Conservation (phyloP, 2,888 invertebrate genomes). For the Heliconius sara region DNA sequence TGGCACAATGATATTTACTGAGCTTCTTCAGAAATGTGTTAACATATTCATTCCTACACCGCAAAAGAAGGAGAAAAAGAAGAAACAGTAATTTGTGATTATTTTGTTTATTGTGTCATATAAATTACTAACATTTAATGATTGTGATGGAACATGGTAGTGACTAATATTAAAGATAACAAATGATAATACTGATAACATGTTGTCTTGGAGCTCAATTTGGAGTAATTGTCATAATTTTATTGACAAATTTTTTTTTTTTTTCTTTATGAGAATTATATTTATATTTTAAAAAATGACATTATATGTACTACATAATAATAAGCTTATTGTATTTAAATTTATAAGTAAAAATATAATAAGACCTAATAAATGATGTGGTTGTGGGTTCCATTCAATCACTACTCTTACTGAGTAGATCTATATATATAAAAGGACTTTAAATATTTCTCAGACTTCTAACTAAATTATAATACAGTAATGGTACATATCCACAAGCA, state of each 20-base stretch:
- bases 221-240: background rate
- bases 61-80: conserved; percentile 63
- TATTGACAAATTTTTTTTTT: background rate
- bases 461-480: background rate
- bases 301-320: background rate
- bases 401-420: too few species aligned
- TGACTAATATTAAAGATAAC: background rate
- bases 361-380: too few species aligned
- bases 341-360: background rate
- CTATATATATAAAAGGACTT: too few species aligned
- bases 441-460: background rate
- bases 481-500: conserved; percentile 8
- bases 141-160: conserved; percentile 1
- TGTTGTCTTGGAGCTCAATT: background rate
- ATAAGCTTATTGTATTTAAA: background rate
- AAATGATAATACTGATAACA: background rate
- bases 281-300: background rate
- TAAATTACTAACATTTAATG: background rate
- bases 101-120: conserved; percentile 3
- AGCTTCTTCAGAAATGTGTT: conserved; percentile 85
- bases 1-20: conserved; percentile 96
- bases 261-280: background rate
- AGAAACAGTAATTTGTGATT: conserved; percentile 58
- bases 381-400: too few species aligned
- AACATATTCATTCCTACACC: conserved; percentile 63